Conservation (phyloP, 2,888 invertebrate genomes). For the Leptothorax acervorum region DNA sequence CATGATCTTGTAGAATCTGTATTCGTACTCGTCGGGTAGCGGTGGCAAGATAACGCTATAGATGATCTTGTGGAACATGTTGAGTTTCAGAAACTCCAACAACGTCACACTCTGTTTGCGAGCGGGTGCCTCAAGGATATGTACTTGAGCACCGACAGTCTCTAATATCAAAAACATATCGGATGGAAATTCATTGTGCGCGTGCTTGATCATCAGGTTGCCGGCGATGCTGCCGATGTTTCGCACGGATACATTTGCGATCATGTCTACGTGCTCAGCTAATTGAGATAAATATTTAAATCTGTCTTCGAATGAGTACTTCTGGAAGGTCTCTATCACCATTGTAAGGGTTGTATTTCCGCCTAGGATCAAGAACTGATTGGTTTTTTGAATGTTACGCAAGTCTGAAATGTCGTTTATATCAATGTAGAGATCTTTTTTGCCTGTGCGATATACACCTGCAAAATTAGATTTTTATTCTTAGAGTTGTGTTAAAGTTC, state of each 20-base stretch:
- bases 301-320: conserved; percentile 84
- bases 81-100: conserved; percentile 87
- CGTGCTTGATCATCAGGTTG: conserved; percentile 90
- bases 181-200: conserved; percentile 90
- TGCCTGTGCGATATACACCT: conserved; percentile 86
- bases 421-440: conserved; percentile 86
- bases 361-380: conserved; percentile 86
- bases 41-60: conserved; percentile 88
- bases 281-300: conserved; percentile 88
- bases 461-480: neutral
- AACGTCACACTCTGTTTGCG: conserved; percentile 84
- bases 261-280: conserved; percentile 89
- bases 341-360: conserved; percentile 87
- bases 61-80: conserved; percentile 90
- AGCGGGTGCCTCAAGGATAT: conserved; percentile 86
- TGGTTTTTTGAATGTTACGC: conserved; percentile 79
- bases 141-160: conserved; percentile 87
- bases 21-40: conserved; percentile 86
- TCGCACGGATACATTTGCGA: conserved; percentile 91
- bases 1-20: conserved; percentile 92
- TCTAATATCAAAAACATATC: conserved; percentile 89
- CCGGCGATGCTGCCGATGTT: conserved; percentile 91
- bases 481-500: neutral
- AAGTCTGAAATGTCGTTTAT: conserved; percentile 86
- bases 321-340: conserved; percentile 86